Evolutionary conservation across 2,113 vertebrate species (phyloP).

Genomic region (Trachemys scripta): DNA sequence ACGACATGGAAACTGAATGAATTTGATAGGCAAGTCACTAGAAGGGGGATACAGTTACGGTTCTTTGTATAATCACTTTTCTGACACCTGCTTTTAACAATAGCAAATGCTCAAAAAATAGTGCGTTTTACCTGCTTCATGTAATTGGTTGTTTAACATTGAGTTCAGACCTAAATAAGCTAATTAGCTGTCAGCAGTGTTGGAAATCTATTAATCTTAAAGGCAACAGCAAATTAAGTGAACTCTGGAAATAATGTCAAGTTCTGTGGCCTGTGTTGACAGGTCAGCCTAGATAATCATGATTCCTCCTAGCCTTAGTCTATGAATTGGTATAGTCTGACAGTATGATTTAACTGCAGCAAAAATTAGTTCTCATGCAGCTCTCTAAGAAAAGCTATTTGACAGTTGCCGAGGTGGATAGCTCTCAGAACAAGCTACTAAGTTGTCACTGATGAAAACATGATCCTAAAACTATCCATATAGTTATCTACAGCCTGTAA

Average conservation of each 20-base stretch:
- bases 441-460: constrained; percentile 15
- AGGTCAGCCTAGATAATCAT: neutral
- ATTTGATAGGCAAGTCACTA: neutral
- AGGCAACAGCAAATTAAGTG: neutral
- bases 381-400: neutral
- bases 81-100: neutral
- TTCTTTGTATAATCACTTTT: neutral
- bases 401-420: neutral
- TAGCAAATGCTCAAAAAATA: neutral
- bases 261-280: neutral
- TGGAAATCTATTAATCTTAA: constrained; percentile 6
- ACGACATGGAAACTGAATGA: neutral
- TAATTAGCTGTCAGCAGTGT: neutral
- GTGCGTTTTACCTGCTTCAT: neutral
- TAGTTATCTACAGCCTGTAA: neutral
- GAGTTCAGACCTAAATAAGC: neutral
- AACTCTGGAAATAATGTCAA: neutral
- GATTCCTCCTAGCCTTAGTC: neutral
- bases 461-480: neutral
- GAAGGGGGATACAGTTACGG: neutral
- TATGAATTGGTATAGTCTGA: neutral
- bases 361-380: neutral
- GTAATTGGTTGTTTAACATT: neutral
- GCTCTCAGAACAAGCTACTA: constrained; percentile 34
- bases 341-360: neutral